Evolutionary conservation across 2,113 vertebrate species (phyloP).

Genomic region (Centrocercus urophasianus): DNA sequence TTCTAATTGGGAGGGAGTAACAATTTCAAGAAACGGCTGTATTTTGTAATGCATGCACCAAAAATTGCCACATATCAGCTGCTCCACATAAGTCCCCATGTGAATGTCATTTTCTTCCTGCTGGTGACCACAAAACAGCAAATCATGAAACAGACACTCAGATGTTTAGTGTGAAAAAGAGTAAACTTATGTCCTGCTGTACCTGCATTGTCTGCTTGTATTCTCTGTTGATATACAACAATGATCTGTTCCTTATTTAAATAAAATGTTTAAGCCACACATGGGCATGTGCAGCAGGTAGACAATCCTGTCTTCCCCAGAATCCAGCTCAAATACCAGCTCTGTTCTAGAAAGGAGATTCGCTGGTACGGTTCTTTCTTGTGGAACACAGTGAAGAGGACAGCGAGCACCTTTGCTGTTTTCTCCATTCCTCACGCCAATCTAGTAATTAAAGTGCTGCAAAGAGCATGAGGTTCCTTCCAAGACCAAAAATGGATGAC

Average conservation of each 20-base stretch:
- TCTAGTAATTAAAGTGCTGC: background rate
- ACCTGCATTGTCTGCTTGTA: background rate
- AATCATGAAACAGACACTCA: background rate
- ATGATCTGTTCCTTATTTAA: background rate
- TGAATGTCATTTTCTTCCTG: background rate
- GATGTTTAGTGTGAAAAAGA: background rate
- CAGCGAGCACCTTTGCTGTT: background rate
- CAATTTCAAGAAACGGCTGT: background rate
- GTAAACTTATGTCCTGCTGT: background rate
- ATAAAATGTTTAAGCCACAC: rapidly evolving
- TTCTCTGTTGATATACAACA: background rate
- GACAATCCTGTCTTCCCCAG: background rate
- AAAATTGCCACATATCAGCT: background rate
- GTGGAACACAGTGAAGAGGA: background rate
- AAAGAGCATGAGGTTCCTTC: background rate
- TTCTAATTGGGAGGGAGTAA: background rate
- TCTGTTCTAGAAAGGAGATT: background rate
- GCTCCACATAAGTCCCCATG: background rate
- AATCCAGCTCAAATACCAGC: background rate
- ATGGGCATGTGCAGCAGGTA: rapidly evolving
- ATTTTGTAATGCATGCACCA: background rate
- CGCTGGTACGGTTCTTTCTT: background rate
- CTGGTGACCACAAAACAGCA: background rate
- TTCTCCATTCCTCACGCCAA: background rate
- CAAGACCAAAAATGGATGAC: background rate